Conservation (phyloP, 2,888 invertebrate species). For the Eupithecia subumbrata region DNA sequence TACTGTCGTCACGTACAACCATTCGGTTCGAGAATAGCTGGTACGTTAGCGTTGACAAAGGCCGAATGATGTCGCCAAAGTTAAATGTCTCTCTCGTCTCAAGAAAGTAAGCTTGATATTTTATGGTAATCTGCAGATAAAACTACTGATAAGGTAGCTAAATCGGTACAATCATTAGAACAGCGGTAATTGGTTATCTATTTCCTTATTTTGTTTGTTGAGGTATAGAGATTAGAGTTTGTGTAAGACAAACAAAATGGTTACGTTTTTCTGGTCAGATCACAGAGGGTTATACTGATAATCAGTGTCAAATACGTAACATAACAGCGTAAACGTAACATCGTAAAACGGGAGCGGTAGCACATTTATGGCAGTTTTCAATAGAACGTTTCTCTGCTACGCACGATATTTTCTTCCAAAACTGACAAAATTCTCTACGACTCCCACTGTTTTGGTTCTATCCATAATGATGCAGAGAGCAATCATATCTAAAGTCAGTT, state of each 20-base stretch:
- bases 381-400: not conserved
- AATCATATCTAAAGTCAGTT: no score
- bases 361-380: not conserved
- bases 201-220: not conserved
- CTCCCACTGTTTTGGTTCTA: not conserved
- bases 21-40: no score
- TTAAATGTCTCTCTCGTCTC: not conserved
- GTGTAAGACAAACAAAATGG: not conserved
- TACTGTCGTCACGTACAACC: no score
- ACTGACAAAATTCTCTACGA: not conserved
- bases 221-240: not conserved
- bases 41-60: no score
- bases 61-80: no score
- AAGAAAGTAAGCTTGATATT: not conserved
- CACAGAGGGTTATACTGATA: no score
- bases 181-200: not conserved
- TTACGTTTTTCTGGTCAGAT: no score
- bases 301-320: no score
- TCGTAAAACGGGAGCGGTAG: not conserved
- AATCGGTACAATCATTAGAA: not conserved
- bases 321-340: not conserved
- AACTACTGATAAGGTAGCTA: not conserved
- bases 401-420: not conserved
- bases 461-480: not conserved
- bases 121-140: not conserved